A percentile compares a stretch with the other conserved stretches of the same genome.
phyloP scores from a whole-genome alignment of 2,113 vertebrate genomes.

The Opisthocomus hoazin region DNA sequence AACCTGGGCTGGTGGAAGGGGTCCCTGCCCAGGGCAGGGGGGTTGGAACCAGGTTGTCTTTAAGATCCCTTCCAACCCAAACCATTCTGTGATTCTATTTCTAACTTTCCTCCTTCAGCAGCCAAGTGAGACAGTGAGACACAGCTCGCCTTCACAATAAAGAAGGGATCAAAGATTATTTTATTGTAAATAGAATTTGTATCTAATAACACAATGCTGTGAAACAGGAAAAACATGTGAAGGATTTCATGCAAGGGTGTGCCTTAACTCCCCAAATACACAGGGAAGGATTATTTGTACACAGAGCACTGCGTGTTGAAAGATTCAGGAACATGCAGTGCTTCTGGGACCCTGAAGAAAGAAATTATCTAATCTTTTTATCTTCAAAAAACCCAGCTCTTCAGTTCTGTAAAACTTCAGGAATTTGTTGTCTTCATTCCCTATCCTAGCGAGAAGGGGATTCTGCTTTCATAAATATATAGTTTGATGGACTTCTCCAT shows the following conservation, averaged over 20 bases:
- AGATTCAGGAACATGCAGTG: not conserved
- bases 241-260: not conserved
- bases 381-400: not conserved
- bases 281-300: not conserved
- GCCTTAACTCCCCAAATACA: not conserved
- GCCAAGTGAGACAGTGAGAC: not conserved
- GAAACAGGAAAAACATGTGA: not conserved
- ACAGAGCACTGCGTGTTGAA: not conserved
- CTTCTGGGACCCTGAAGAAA: not conserved
- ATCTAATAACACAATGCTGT: rapidly evolving
- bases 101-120: not conserved
- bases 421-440: not conserved
- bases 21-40: no score
- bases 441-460: not conserved
- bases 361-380: not conserved
- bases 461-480: not conserved
- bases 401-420: not conserved
- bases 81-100: no score
- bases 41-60: no score
- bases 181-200: not conserved
- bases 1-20: no score
- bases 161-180: not conserved
- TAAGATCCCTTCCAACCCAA: no score
- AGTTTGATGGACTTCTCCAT: not conserved
- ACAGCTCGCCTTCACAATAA: not conserved